Evolutionary conservation across 2,888 invertebrate genomes (phyloP).

Genomic region (Heliconius sara): DNA sequence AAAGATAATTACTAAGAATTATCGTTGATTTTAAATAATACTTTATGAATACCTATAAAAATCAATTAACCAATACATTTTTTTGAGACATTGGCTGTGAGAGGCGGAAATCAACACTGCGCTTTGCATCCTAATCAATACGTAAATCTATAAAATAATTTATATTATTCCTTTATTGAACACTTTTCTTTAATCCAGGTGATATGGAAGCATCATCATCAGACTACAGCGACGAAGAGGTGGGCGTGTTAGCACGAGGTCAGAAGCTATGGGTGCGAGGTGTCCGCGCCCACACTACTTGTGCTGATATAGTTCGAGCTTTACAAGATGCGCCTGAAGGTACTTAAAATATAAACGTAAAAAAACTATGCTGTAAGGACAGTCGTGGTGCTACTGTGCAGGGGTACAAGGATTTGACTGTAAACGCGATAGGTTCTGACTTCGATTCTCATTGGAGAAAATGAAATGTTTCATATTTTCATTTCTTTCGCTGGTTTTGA

Average conservation of each 20-base stretch:
- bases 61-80: neutral
- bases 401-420: too few species aligned
- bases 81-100: neutral
- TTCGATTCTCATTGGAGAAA: too few species aligned
- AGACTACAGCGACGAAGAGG: slow-evolving; percentile 86
- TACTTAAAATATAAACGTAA: slow-evolving; percentile 45
- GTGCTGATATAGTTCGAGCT: slow-evolving; percentile 90
- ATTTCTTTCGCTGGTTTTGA: too few species aligned
- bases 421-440: too few species aligned
- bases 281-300: slow-evolving; percentile 89
- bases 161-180: neutral
- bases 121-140: neutral
- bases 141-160: neutral
- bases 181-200: slow-evolving; percentile 53
- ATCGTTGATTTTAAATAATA: too few species aligned
- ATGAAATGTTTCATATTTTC: too few species aligned
- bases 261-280: slow-evolving; percentile 92
- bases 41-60: too few species aligned
- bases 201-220: slow-evolving; percentile 81
- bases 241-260: slow-evolving; percentile 90
- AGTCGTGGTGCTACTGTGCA: too few species aligned
- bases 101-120: neutral
- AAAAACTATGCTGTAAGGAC: too few species aligned
- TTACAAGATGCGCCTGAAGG: slow-evolving; percentile 83
- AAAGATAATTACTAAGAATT: too few species aligned